These are phyloP conservation scores for Endomychus coccineus DNA, from an alignment of 2,888 invertebrate species.

Conservation along the genomic window DNA sequence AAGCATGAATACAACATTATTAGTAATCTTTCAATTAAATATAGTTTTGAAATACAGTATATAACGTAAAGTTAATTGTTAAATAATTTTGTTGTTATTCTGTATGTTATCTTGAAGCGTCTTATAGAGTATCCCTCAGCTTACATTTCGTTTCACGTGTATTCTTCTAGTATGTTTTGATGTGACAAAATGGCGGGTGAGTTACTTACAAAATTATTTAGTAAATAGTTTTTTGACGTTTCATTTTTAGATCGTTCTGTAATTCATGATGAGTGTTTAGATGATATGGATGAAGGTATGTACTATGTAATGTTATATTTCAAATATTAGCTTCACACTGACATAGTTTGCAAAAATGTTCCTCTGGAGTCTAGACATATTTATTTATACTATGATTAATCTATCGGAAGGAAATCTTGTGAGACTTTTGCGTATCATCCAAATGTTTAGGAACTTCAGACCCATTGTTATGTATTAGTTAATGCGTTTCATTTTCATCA, in stretches of 20 bases:
- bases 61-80: not conserved
- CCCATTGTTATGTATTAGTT: too few species aligned
- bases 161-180: slow-evolving; percentile 41
- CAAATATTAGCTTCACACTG: too few species aligned
- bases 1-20: slow-evolving; percentile 20
- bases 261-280: slow-evolving; percentile 36
- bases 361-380: too few species aligned
- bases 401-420: too few species aligned
- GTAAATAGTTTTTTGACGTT: slow-evolving; percentile 21
- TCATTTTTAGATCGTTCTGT: slow-evolving; percentile 39
- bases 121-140: too few species aligned
- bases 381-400: too few species aligned
- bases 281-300: slow-evolving; percentile 43
- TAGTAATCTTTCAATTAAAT: slow-evolving; percentile 12
- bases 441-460: too few species aligned
- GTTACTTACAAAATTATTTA: slow-evolving; percentile 27
- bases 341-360: too few species aligned
- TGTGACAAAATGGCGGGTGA: slow-evolving; percentile 45
- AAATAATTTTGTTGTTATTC: not conserved
- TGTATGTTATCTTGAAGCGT: too few species aligned
- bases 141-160: slow-evolving; percentile 34
- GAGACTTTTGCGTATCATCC: too few species aligned
- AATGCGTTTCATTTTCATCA: too few species aligned
- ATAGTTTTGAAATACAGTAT: not conserved
- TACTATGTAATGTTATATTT: too few species aligned